phyloP scores from a whole-genome alignment of 2,888 invertebrate species.

The Scaptomyza tumidula region DNA sequence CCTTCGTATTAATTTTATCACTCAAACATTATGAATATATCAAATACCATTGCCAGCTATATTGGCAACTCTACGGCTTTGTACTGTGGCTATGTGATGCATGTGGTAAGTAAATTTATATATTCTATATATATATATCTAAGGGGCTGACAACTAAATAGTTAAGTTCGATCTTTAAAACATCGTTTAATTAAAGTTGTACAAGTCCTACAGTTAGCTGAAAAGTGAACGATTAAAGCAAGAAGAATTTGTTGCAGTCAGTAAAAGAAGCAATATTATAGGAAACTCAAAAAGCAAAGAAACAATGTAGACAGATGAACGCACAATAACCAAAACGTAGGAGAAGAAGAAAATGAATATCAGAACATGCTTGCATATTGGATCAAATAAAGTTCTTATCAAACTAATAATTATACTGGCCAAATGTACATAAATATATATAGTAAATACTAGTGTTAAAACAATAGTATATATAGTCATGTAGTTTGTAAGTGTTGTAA shows the following conservation, averaged over 20 bases:
- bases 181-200: background rate
- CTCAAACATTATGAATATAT: slow-evolving; percentile 87
- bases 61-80: slow-evolving; percentile 87
- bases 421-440: background rate
- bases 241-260: background rate
- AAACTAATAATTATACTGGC: background rate
- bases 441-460: no score
- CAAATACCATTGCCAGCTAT: slow-evolving; percentile 85
- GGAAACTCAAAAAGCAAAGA: slow-evolving; percentile 1
- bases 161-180: no score
- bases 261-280: slow-evolving; percentile 15
- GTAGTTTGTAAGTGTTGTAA: background rate
- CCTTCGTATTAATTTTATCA: slow-evolving; percentile 88
- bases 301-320: background rate
- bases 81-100: slow-evolving; percentile 88
- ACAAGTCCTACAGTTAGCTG: background rate
- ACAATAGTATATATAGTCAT: background rate
- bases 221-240: background rate
- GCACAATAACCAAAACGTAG: background rate
- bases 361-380: background rate
- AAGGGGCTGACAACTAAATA: no score
- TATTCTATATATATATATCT: no score
- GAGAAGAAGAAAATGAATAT: background rate
- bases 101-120: slow-evolving; percentile 86
- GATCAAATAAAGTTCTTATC: background rate